Percentiles rank a stretch among this genome's conserved stretches.
Evolutionary conservation across 2,113 vertebrate genomes (phyloP).

Genomic region (Diphyllodes magnificus): DNA sequence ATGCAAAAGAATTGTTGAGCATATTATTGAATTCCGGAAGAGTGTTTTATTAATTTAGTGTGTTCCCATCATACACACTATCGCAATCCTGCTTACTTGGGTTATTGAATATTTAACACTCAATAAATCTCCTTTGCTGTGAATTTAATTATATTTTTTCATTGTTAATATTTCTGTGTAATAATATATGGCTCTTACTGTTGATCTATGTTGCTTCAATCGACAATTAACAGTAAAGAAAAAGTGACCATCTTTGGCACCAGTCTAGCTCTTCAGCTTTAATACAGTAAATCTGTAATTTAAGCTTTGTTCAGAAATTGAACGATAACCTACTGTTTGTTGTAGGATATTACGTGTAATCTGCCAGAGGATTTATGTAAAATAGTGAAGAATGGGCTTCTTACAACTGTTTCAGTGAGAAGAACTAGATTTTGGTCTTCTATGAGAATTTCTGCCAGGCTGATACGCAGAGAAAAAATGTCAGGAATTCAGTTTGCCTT

Average conservation of each 20-base stretch:
- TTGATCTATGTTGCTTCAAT: background rate
- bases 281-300: background rate
- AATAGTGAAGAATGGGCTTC: background rate
- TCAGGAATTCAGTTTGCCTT: background rate
- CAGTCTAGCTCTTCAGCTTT: background rate
- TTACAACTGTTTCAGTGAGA: background rate
- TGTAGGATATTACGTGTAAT: background rate
- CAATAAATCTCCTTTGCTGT: background rate
- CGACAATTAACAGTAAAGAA: background rate
- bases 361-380: background rate
- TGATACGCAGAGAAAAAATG: background rate
- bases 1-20: background rate
- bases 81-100: background rate
- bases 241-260: background rate
- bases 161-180: background rate
- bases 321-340: background rate
- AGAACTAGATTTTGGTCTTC: background rate
- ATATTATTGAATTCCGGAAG: background rate
- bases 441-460: background rate
- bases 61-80: background rate
- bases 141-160: background rate
- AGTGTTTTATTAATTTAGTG: background rate
- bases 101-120: background rate
- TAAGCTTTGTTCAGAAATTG: background rate
- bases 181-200: background rate